Base-by-base conservation (phyloP, 2,797 vertebrate genomes). In the Perodicticus potto region DNA sequence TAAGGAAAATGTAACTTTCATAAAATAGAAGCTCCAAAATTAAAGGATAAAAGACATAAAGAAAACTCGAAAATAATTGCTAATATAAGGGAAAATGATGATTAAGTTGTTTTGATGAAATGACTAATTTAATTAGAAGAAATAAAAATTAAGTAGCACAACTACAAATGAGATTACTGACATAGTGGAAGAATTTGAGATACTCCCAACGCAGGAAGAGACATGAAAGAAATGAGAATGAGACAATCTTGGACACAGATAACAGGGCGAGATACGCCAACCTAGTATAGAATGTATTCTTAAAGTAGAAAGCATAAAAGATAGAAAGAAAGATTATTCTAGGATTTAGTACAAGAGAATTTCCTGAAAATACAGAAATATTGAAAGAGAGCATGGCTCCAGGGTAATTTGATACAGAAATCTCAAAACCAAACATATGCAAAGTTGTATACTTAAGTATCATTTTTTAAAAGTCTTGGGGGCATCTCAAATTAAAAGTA, bases 121-220 rank as follows among this genome's bases (percentile, higher is more conserved):
- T 85, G 85, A 78, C 85, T 85, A 63, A 8, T 78, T 85, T 37
- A 86, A 70, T 93, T 73, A 65, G 67, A 49, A 87, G 40, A 49
- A 49, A 53, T 14, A 80, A 82, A 55, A 37, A 57, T 76, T 12
- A 32, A 88, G 74, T 61, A 16, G 61, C 40, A 69, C 20, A 63
- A 59, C 37, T 89, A 37, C 84, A 89, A 76, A 69, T 80, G 72
- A 63, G 40, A 13, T 72, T 65, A 17, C 22, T 43, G 65, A 55
- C 17, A 29, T 55, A 85, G 72, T 85, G 40, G n/a, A 94, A 85
- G 13, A 16, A 12, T n/a, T 72, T 86, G 40, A 90, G 32, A 55
- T 49, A 29, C 78, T 70, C 40, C 45, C 9, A 4, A 20, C 34
- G 9, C 17, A 29, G 27, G 55, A 43, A 34, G 37, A 55, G 25